These are phyloP conservation scores for Musca vetustissima DNA, from an alignment of 1,140 invertebrate species.

Conservation along the genomic window DNA sequence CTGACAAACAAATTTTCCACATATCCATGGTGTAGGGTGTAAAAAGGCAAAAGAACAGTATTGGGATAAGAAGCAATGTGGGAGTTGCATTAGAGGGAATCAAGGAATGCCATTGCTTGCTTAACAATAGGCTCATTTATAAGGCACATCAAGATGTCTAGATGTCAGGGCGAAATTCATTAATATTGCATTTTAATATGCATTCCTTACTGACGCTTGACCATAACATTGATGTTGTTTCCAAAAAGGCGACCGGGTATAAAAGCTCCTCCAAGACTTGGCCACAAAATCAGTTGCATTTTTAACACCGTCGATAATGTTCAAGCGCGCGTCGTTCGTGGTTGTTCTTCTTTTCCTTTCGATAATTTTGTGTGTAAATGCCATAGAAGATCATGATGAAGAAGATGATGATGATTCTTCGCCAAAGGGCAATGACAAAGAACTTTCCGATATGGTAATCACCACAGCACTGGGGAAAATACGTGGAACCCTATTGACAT, in stretches of 20 bases:
- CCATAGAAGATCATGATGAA: not conserved
- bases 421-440: conserved; percentile 40
- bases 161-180: not conserved
- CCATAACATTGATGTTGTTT: not conserved
- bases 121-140: conserved; percentile 8
- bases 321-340: not conserved
- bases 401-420: conserved; percentile 6
- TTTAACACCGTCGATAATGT: not conserved
- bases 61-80: too few relatives aligned
- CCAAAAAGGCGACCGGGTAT: not conserved
- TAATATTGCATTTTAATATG: conserved; percentile 2
- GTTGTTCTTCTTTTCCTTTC: not conserved
- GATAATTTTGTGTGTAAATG: not conserved
- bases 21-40: too few relatives aligned
- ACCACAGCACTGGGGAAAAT: conserved; percentile 52
- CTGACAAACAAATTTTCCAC: too few relatives aligned
- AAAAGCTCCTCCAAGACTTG: not conserved
- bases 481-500: conserved; percentile 46
- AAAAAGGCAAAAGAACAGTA: too few relatives aligned
- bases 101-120: too few relatives aligned
- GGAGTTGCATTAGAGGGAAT: too few relatives aligned
- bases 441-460: conserved; percentile 49
- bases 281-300: not conserved
- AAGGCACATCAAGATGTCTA: too few relatives aligned
- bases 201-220: too few relatives aligned